Evolutionary conservation across 1,140 invertebrate species (phyloP).

Genomic region (Zeugodacus cucurbitae): DNA sequence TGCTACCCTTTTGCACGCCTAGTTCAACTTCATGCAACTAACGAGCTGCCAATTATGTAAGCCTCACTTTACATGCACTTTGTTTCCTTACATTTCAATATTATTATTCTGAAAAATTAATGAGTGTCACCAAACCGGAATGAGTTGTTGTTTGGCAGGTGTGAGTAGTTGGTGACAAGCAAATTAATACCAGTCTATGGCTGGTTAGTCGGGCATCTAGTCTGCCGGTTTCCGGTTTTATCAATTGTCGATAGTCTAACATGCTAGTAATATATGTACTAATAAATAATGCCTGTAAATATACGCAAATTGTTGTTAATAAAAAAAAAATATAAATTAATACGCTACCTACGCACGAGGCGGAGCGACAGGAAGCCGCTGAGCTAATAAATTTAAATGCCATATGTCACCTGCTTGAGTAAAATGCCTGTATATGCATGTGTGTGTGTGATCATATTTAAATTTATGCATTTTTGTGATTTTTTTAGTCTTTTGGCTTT

Average conservation of each 20-base stretch:
- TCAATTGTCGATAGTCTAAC: background rate
- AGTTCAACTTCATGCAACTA: too few relatives aligned
- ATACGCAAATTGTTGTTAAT: too few relatives aligned
- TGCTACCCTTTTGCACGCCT: too few relatives aligned
- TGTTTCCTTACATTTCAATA: background rate
- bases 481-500: too few relatives aligned
- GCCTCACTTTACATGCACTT: background rate
- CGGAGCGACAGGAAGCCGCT: background rate
- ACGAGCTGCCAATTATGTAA: too few relatives aligned
- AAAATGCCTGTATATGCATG: background rate
- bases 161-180: background rate
- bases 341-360: background rate
- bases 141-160: background rate
- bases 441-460: background rate
- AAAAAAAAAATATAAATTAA: background rate
- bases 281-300: too few relatives aligned
- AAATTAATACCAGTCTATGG: background rate
- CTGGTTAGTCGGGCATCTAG: background rate
- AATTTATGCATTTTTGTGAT: too few relatives aligned
- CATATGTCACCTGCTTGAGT: background rate
- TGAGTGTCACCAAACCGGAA: constrained; percentile 10
- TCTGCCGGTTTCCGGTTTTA: background rate
- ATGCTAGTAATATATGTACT: background rate
- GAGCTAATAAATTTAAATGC: background rate
- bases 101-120: background rate